phyloP scores from a whole-genome alignment of 2,888 invertebrate genomes.

The Pinctada fucata region DNA sequence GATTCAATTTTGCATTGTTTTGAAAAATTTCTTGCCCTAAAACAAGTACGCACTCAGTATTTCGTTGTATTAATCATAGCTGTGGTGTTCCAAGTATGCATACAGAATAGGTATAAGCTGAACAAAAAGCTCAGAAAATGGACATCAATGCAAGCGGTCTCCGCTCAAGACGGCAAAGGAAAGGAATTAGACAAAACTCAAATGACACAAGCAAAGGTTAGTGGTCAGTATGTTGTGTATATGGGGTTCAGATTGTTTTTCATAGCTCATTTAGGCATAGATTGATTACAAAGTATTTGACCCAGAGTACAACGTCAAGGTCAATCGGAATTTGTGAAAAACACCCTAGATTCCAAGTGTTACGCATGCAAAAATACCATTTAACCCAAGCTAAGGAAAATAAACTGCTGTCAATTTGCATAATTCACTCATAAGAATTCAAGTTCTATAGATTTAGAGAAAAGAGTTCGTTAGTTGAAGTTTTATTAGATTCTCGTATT shows the following conservation, averaged over 20 bases:
- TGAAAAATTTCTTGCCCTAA: too few relatives aligned
- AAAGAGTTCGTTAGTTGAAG: not conserved
- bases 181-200: constrained; percentile 55
- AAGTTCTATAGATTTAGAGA: not conserved
- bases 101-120: constrained; percentile 77
- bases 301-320: too few relatives aligned
- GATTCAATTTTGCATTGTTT: too few relatives aligned
- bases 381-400: too few relatives aligned
- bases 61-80: constrained; percentile 53
- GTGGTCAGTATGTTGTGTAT: not conserved
- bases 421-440: not conserved
- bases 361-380: too few relatives aligned
- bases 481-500: not conserved
- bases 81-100: constrained; percentile 75
- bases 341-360: too few relatives aligned
- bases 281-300: too few relatives aligned
- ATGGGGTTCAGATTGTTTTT: not conserved
- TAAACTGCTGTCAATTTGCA: too few relatives aligned
- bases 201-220: constrained; percentile 61
- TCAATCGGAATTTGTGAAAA: too few relatives aligned
- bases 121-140: constrained; percentile 73
- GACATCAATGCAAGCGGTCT: constrained; percentile 49
- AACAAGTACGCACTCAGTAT: too few relatives aligned
- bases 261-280: too few relatives aligned
- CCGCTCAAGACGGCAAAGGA: constrained; percentile 19